These are phyloP conservation scores for Brachirus orientalis DNA, from an alignment of 2,113 vertebrate species.

Conservation along the genomic window DNA sequence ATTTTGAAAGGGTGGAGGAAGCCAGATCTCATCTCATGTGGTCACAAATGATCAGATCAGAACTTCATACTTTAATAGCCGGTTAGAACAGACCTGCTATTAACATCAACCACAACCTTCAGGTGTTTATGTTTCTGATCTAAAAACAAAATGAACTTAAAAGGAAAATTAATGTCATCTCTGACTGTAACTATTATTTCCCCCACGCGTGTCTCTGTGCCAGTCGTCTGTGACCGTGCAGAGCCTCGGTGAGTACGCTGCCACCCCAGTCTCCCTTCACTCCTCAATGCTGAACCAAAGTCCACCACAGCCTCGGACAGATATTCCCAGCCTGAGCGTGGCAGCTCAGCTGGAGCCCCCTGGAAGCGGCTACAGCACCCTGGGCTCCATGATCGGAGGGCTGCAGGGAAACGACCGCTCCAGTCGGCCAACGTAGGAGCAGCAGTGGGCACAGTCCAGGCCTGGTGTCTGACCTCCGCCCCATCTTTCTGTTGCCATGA, in stretches of 20 bases:
- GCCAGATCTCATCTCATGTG: too few species aligned
- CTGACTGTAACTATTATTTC: too few species aligned
- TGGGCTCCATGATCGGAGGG: conserved; percentile 48
- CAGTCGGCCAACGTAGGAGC: neutral
- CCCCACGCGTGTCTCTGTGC: conserved; percentile 21
- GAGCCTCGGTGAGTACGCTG: conserved; percentile 62
- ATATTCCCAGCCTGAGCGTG: conserved; percentile 22
- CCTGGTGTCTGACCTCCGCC: conserved; percentile 69
- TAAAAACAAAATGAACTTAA: too few species aligned
- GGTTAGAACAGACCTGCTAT: too few species aligned
- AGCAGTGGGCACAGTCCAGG: conserved; percentile 32
- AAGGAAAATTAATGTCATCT: too few species aligned
- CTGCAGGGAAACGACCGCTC: conserved; percentile 40
- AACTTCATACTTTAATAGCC: too few species aligned
- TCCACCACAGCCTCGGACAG: neutral
- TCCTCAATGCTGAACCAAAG: conserved; percentile 38
- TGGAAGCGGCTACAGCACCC: conserved; percentile 1
- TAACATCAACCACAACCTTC: too few species aligned
- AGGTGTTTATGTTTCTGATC: too few species aligned
- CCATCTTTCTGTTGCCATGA: too few species aligned
- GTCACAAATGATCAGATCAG: too few species aligned
- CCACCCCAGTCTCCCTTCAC: conserved; percentile 53
- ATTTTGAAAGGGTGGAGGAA: too few species aligned
- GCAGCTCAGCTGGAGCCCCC: conserved; percentile 53
- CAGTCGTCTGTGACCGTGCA: conserved; percentile 60